Base-by-base conservation (phyloP, 2,797 vertebrate species). In the Telmatherina bonti region DNA sequence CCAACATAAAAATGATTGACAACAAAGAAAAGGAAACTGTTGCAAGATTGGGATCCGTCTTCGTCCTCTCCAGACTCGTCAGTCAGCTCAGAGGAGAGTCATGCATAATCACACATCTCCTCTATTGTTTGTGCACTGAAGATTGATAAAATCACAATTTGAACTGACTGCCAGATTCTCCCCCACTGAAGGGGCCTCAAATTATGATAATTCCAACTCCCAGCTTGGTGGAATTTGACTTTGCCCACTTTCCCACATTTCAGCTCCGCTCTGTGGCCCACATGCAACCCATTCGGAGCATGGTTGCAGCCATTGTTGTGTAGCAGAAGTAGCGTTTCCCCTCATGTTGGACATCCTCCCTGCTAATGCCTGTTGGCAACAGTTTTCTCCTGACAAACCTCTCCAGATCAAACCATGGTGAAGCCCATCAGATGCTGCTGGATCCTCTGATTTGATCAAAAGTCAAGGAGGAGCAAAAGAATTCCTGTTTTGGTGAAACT, bases 161-260 rank as follows among this genome's bases (percentile, higher is more conserved):
- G 78, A 84, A 83, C 62, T 47, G 81, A 59, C 79, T 91, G 85
- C 88, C 78, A 74, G 24, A 67, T 22, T 29, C 75, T 51, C 78
- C 71, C 72, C 24, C 29, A 47, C 85, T 60, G 26, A 70, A 56
- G 62, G 66, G 81, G 83, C 90, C 84, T 85, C 80, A 82, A 86
- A 83, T 92, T 92, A 88, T 91, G 72, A 92, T 91, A 79, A 91
- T 92, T 79, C 76, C 71, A 71, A 63, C 70, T 67, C 83, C 77
- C 82, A 53, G 76, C 85, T 90, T 30, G 59, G 20, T 70, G 80
- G 75, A 76, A 78, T 83, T 76, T 70, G 81, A 86, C 86, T 83
- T 79, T 75, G 74, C 79, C 72, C 47, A 53, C 62, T 84, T 86
- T 79, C 74, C 72, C 83, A 84, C 55, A 82, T 58, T 74, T 15